phyloP scores from a whole-genome alignment of 2,888 invertebrate genomes.

The Azorinus chamasolen region DNA sequence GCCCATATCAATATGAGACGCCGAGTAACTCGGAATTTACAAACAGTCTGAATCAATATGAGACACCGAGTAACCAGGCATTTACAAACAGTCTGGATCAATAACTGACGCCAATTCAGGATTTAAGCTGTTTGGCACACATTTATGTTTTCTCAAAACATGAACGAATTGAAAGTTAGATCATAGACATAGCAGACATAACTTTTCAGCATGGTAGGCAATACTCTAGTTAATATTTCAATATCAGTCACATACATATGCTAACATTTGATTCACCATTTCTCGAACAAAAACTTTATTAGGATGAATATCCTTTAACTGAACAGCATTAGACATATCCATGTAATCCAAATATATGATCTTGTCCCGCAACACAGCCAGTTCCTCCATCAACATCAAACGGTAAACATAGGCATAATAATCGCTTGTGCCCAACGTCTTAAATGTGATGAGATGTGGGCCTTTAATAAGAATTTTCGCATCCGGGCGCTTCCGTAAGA shows the following conservation, averaged over 20 bases:
- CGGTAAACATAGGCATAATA: neutral
- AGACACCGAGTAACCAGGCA: too few species aligned
- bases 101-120: too few species aligned
- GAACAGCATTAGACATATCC: neutral
- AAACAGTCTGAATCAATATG: too few species aligned
- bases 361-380: neutral
- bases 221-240: too few species aligned
- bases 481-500: neutral
- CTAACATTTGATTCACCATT: constrained; percentile 10
- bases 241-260: neutral
- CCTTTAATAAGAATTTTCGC: constrained; percentile 11
- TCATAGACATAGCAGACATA: too few species aligned
- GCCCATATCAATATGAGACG: too few species aligned
- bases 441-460: neutral
- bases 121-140: too few species aligned
- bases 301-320: neutral
- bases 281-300: neutral
- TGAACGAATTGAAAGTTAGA: too few species aligned
- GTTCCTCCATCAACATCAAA: neutral
- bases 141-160: too few species aligned
- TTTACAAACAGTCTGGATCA: too few species aligned
- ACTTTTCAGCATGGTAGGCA: too few species aligned
- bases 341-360: constrained; percentile 11
- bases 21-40: too few species aligned
- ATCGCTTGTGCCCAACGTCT: neutral